Base-by-base conservation (phyloP, 2,113 vertebrate species). In the Colossoma macropomum region DNA sequence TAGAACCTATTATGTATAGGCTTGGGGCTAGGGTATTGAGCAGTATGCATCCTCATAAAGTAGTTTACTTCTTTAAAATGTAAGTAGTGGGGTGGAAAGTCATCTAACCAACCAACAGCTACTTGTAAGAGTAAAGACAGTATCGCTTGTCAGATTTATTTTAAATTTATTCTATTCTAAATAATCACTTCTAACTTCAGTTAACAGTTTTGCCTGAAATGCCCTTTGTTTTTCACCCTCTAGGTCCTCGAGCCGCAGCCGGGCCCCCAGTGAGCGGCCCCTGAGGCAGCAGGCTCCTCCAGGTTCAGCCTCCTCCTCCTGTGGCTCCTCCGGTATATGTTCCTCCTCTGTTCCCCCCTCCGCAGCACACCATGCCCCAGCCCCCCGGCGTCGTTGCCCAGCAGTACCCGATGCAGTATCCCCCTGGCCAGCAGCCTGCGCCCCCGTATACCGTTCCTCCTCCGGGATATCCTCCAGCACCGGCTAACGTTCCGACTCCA, bases 381-480 rank as follows among this genome's bases (percentile, higher is more conserved):
- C 95, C 95, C 28, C 92, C 95, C 73, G 95, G 95, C 72, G 93
- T 96, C 13, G 94, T 95, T 59, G 93, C 96, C 75, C 95, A 93
- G 87, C 87, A 95, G 87, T 97, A 94, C 84, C 95, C 95, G 81
- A 92, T 95, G 88, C 96, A 94, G 66, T 97, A 95, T 90, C 95
- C 96, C 85, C 90, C 96, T 66, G 94, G 95, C 75, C 97, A 97
- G 84, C 97, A 95, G 82, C 95, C 95, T 23, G 93, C 94, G n/a
- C 92, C 92, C 86, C 92, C 92, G 86, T 97, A 94, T 91, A 91
- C 91, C 87, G 94, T 99, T 88, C 96, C 97, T 90, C 94, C 96
- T 69, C 96, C 97, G n/a, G 96, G 95, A 86, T 98, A 95, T 87
- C 95, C 95, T 50, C 95, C 95, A 27, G 87, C 95, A 85, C 92